Conservation (phyloP, 2,888 invertebrate species). For the Eledona agricola region DNA sequence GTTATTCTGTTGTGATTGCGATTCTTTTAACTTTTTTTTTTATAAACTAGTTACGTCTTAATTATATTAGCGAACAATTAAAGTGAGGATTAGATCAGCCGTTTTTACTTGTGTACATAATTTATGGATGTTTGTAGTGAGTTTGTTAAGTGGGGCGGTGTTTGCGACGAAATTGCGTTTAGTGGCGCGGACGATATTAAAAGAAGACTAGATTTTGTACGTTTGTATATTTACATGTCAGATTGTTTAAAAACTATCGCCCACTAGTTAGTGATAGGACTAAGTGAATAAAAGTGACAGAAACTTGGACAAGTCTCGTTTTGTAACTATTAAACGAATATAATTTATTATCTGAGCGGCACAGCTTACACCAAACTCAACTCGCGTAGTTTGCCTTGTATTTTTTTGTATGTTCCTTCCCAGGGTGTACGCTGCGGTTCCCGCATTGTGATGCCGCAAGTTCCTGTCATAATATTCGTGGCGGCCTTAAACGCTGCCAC, state of each 20-base stretch:
- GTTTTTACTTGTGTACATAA: slow-evolving; percentile 26
- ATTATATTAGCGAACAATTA: slow-evolving; percentile 24
- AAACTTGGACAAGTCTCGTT: slow-evolving; percentile 16
- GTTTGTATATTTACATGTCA: slow-evolving; percentile 46
- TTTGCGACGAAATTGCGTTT: slow-evolving; percentile 5
- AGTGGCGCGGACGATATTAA: slow-evolving; percentile 16
- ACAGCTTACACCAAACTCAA: slow-evolving; percentile 36
- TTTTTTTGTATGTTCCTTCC: slow-evolving; percentile 46
- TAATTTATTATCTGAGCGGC: slow-evolving; percentile 9
- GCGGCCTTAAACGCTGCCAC: slow-evolving; percentile 47
- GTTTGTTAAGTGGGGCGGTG: slow-evolving; percentile 6
- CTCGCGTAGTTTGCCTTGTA: slow-evolving; percentile 44
- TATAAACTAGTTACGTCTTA: slow-evolving; percentile 11
- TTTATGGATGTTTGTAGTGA: slow-evolving; percentile 16
- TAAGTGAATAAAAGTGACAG: slow-evolving; percentile 30
- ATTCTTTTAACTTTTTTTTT: slow-evolving; percentile 13
- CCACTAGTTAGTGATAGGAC: slow-evolving; percentile 28
- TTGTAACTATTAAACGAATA: slow-evolving; percentile 15
- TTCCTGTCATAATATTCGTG: slow-evolving; percentile 46
- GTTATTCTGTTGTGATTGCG: slow-evolving; percentile 33
- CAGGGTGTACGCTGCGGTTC: slow-evolving; percentile 47
- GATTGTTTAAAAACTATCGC: slow-evolving; percentile 32
- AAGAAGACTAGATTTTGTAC: slow-evolving; percentile 45
- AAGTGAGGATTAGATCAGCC: slow-evolving; percentile 2
- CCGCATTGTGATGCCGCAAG: slow-evolving; percentile 44